A percentile compares a stretch with the other conserved stretches of the same genome.
Conservation (phyloP, 2,888 invertebrate species). For the Coelogynopora nodosa region DNA sequence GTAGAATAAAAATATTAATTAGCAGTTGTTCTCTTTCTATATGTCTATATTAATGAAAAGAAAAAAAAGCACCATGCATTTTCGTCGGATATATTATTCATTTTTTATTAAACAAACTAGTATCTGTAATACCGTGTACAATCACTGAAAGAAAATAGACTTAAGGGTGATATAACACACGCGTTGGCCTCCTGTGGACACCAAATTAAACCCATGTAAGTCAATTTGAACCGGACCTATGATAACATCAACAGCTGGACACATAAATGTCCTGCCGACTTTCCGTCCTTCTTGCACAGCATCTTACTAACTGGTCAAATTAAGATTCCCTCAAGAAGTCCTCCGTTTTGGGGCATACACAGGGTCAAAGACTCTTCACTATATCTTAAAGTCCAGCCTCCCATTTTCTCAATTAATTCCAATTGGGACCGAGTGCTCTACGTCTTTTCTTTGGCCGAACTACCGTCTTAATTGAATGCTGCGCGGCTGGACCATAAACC, state of each 20-base stretch:
- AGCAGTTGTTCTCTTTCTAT: no score
- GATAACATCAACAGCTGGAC: conserved; percentile 28
- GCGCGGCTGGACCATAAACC: not conserved
- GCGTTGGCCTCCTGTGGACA: not conserved
- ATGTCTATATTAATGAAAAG: no score
- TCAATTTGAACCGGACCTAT: not conserved
- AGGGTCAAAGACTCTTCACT: not conserved
- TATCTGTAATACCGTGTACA: no score
- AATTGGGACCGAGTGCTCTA: not conserved
- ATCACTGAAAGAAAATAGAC: no score
- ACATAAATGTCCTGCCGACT: not conserved
- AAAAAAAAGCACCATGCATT: no score
- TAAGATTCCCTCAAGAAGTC: not conserved
- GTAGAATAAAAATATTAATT: no score
- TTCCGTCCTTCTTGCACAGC: not conserved
- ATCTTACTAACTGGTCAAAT: not conserved
- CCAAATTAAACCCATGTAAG: not conserved
- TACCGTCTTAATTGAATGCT: no score
- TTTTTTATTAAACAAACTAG: no score
- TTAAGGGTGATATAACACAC: no score
- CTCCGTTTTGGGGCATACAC: not conserved
- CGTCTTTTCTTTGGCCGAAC: not conserved
- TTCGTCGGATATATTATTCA: no score
- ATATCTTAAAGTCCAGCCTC: not conserved
- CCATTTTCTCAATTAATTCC: not conserved